These are phyloP conservation scores for Amphiprion percula DNA, from an alignment of 2,113 vertebrate species.

Conservation along the genomic window DNA sequence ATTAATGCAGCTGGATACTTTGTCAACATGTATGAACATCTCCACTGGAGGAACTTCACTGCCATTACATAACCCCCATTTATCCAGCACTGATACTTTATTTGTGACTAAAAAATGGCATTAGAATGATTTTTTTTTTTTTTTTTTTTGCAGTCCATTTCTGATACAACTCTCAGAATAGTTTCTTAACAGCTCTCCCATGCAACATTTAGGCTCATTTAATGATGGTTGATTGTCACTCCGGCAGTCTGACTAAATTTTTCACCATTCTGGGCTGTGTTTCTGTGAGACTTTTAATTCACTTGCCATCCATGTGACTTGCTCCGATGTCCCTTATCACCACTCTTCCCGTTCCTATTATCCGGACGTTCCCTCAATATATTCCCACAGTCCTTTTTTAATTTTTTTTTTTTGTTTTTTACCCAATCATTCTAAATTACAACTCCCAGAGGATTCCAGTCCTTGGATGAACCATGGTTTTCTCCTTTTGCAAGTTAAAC, in stretches of 20 bases:
- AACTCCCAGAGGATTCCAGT: constrained; percentile 44
- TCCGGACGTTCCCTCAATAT: constrained; percentile 42
- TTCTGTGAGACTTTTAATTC: constrained; percentile 24
- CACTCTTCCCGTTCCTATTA: constrained; percentile 25
- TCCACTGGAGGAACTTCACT: constrained; percentile 57
- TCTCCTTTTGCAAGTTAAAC: constrained; percentile 28
- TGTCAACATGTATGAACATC: constrained; percentile 81
- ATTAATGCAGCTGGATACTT: constrained; percentile 79
- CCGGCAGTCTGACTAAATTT: constrained; percentile 33
- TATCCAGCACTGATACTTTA: constrained; percentile 41
- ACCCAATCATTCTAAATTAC: constrained; percentile 56
- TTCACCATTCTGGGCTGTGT: constrained; percentile 20
- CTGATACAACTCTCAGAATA: constrained; percentile 33
- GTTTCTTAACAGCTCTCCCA: constrained; percentile 33
- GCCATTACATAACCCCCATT: constrained; percentile 66
- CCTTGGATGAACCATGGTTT: constrained; percentile 54
- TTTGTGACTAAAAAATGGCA: constrained; percentile 22
- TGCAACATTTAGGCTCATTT: constrained; percentile 43
- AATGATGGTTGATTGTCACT: constrained; percentile 41
- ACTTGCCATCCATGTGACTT: constrained; percentile 18
- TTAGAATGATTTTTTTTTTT: constrained; percentile 22
- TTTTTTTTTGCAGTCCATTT: constrained; percentile 18
- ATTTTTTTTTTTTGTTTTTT: constrained; percentile 21
- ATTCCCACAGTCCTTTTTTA: constrained; percentile 43
- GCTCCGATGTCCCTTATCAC: constrained; percentile 31